Evolutionary conservation across 1,140 invertebrate genomes (phyloP), one percentile per base, ranked within the genome.

Genomic region (Sipha flava): DNA sequence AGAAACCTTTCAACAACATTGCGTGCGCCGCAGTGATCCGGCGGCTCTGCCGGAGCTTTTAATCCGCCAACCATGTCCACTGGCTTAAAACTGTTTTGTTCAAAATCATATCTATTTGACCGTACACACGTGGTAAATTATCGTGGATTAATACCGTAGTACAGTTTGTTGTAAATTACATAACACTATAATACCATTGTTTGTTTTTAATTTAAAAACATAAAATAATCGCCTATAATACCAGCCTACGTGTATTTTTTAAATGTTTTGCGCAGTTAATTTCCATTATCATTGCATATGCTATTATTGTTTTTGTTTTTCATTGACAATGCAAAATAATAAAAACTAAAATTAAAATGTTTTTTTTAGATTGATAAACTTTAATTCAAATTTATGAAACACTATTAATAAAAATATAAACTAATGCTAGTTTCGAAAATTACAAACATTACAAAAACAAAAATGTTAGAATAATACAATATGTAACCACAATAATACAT

Each of bases 1-100:
- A 14, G 49, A 37, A 75, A 57, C 72, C 72, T 75, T 75, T 75
- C 72, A 73, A 75, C 72, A n/a, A 47, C 21, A 40, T 40, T 12
- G 62, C 26, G n/a, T 29, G 62, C 62, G 10, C n/a, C n/a, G 21
- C 70, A 52, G 21, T 54, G 47, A 29, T 31, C 10, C 21, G 10
- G 29, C 18, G 23, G 5, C 43, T n/a, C 26, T 1, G 47, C 14
- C 26, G 47, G 31, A 75, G 72, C 72, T 75, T 75, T 75, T 75
- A 75, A 52, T 75, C 45, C 43, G 43, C 4, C 68, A n/a, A 47
- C 47, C 47, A 72, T 72, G 43, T 31, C 70, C 31, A 31, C 0
- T 9, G 70, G 72, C 72, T 75, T 75, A 75, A 31, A 75, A 73
- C 47, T 2, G 70, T 70, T 70, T 45, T 47, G 43, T 73, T 31